Conservation (phyloP, 2,113 vertebrate species). For the Anguilla rostrata region DNA sequence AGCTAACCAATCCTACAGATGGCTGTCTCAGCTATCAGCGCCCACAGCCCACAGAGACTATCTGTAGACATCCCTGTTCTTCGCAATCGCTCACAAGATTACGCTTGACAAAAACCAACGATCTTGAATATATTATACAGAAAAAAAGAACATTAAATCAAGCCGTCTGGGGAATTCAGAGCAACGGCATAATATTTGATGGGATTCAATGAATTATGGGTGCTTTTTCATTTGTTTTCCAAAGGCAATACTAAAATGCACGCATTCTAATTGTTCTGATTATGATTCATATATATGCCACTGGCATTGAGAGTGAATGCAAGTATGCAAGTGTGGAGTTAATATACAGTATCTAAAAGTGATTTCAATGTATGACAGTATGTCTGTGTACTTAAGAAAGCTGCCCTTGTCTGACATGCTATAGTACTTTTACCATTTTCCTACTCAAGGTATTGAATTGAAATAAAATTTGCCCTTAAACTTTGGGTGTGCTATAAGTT, state of each 20-base stretch:
- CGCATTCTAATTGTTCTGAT: not conserved
- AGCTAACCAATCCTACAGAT: slow-evolving; percentile 29
- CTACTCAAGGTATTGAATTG: too few species aligned
- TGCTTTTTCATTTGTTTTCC: not conserved
- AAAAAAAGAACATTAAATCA: slow-evolving; percentile 10
- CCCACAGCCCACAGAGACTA: slow-evolving; percentile 12
- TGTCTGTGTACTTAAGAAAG: too few species aligned
- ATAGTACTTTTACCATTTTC: too few species aligned
- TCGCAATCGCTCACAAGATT: slow-evolving; percentile 9
- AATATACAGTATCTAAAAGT: too few species aligned
- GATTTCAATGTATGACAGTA: too few species aligned
- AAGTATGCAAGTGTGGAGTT: too few species aligned
- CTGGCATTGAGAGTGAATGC: too few species aligned
- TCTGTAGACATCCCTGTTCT: slow-evolving; percentile 1
- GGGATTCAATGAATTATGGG: not conserved
- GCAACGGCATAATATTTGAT: not conserved
- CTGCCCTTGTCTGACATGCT: too few species aligned
- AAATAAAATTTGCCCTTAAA: too few species aligned
- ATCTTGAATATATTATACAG: slow-evolving; percentile 1
- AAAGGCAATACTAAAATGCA: not conserved
- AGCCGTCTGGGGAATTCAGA: slow-evolving; percentile 6
- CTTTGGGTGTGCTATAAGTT: too few species aligned
- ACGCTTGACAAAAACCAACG: not conserved
- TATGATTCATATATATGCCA: too few species aligned
- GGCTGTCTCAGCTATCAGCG: slow-evolving; percentile 15